Base-by-base conservation (phyloP, 2,888 invertebrate species). In the Bibio marci region DNA sequence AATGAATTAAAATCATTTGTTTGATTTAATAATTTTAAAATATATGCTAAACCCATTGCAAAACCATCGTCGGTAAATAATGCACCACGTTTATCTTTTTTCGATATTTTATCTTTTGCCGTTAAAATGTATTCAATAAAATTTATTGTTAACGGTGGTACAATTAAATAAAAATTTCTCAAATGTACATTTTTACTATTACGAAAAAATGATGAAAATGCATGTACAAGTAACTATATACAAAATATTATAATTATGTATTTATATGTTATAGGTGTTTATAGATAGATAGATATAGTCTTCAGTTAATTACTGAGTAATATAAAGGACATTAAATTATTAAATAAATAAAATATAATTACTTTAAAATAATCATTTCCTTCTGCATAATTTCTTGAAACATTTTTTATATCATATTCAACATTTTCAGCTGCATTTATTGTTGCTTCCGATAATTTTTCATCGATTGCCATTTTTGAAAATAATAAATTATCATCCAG, bases 41-140 rank as follows among this genome's bases (percentile, higher is more conserved):
- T 81, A 53, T 92, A 98, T 1, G 95, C 91, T 14, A 71, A 64
- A 55, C 95, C 98, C 74, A 98, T 86, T 4, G 92, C 85, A 65
- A 98, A 97, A 12, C 98, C 98, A 62, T 98, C 98, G 60, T 98
- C 97, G 11, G 94, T 92, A 56, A 98, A 92, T 2, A 88, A 78
- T 36, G 88, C 83, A 12, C 85, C 87, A 12, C 70, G 67, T 63
- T 81, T 83, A 15, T 17, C 19, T 56, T 88, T 90, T 56, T 92
- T 92, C 44, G 76, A 80, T 62, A 97, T 75, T 59, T 86, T 85
- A 52, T 95, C 92, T 56, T 94, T 94, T 45, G 85, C 82, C 34
- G 80, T 73, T 44, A 95, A 75, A 49, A 90, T 81, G 57, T 95
- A 80, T 53, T 98, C 94, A 17, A 97, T 78, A 63, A 85, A 95